Percentiles rank a stretch among this genome's conserved stretches.
Evolutionary conservation across 2,113 vertebrate species (phyloP).

Genomic region (Colossoma macropomum): DNA sequence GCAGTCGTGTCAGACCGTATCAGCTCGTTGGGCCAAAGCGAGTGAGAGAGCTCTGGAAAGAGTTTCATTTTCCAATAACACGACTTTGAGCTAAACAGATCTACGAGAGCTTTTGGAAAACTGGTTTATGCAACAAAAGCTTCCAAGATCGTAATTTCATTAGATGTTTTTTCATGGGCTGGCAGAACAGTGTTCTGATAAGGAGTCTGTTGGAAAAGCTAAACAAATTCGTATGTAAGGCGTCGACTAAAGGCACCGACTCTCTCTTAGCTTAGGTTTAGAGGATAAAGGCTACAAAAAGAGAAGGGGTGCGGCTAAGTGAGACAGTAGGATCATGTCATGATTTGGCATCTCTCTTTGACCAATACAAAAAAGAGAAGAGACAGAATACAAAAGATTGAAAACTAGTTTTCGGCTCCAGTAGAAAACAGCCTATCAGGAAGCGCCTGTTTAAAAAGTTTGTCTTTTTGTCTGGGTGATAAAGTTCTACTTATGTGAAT

Average conservation of each 20-base stretch:
- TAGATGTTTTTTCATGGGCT: neutral
- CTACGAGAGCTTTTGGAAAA: slow-evolving; percentile 14
- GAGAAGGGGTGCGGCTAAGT: neutral
- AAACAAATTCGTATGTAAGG: neutral
- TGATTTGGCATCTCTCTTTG: slow-evolving; percentile 27
- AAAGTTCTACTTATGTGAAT: slow-evolving; percentile 26
- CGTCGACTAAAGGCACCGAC: neutral
- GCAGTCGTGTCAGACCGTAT: slow-evolving; percentile 20
- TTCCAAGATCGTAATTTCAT: slow-evolving; percentile 21
- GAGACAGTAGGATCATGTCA: slow-evolving; percentile 48
- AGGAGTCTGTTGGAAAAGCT: slow-evolving; percentile 8
- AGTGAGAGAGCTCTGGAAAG: neutral
- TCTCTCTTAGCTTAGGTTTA: slow-evolving; percentile 41
- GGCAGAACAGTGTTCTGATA: slow-evolving; percentile 17
- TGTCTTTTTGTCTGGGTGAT: slow-evolving; percentile 18
- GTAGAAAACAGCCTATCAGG: neutral
- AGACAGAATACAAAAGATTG: neutral
- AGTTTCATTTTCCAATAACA: slow-evolving; percentile 35
- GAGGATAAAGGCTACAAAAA: slow-evolving; percentile 51
- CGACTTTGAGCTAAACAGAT: slow-evolving; percentile 15
- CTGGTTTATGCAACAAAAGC: neutral
- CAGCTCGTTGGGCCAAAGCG: neutral
- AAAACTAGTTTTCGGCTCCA: neutral
- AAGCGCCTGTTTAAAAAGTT: neutral
- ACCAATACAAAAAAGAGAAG: neutral